Conservation (phyloP, 2,888 invertebrate genomes). For the Drosophila mayaguana region DNA sequence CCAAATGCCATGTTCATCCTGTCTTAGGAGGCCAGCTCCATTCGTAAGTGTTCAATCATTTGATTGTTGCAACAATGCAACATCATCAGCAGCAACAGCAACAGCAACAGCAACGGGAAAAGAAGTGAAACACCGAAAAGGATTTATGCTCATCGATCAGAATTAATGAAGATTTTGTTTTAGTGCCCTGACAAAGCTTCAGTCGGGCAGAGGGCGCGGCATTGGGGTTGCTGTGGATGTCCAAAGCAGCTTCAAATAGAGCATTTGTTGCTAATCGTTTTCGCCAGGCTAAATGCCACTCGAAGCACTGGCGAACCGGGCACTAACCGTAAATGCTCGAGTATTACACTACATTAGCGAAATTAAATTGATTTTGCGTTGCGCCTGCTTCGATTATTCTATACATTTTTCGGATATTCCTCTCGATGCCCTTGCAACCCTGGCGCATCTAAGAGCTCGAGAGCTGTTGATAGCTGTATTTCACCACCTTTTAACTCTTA, state of each 20-base stretch:
- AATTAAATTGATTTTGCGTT: slow-evolving; percentile 79
- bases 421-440: slow-evolving; percentile 38
- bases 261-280: slow-evolving; percentile 77
- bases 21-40: slow-evolving; percentile 52
- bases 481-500: slow-evolving; percentile 66
- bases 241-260: slow-evolving; percentile 63
- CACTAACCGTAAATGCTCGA: slow-evolving; percentile 53
- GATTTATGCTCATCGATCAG: slow-evolving; percentile 86
- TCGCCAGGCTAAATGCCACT: slow-evolving; percentile 34
- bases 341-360: slow-evolving; percentile 83
- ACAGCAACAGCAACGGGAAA: slow-evolving; percentile 26
- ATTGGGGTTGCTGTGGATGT: slow-evolving; percentile 9
- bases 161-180: slow-evolving; percentile 85
- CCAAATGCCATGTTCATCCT: slow-evolving; percentile 51
- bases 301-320: slow-evolving; percentile 39
- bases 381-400: slow-evolving; percentile 36
- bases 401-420: neutral
- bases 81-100: slow-evolving; percentile 9
- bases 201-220: neutral
- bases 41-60: slow-evolving; percentile 78
- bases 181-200: slow-evolving; percentile 48
- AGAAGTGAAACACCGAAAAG: slow-evolving; percentile 70
- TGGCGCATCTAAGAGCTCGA: slow-evolving; percentile 16
- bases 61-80: slow-evolving; percentile 77
- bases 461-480: slow-evolving; percentile 40